Conservation (phyloP, 2,797 vertebrate species). For the Mormyrops attenuatus region DNA sequence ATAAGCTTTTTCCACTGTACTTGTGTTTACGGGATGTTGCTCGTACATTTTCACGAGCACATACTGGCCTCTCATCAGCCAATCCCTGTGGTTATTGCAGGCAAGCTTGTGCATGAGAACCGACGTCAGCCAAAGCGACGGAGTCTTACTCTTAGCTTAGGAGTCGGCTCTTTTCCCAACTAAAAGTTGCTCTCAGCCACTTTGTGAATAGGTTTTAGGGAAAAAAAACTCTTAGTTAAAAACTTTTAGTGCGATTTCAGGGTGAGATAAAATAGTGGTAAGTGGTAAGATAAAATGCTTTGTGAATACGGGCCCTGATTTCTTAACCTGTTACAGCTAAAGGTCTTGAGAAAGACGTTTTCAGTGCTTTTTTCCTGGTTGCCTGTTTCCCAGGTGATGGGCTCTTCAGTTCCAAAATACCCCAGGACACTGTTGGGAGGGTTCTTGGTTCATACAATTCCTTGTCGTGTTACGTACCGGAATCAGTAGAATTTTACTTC, state of each 20-base stretch:
- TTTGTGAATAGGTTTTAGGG: neutral
- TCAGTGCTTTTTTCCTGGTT: neutral
- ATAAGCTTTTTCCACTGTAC: neutral
- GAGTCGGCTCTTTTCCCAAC: neutral
- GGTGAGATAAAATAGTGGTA: no score
- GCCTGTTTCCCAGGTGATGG: conserved; percentile 1
- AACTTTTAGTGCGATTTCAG: neutral
- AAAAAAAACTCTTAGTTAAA: neutral
- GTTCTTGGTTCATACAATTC: neutral
- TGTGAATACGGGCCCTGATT: neutral
- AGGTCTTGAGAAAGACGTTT: neutral
- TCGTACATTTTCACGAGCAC: neutral
- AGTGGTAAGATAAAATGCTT: neutral
- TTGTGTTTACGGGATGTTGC: neutral
- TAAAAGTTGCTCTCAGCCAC: neutral
- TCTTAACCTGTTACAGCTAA: neutral
- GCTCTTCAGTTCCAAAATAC: neutral
- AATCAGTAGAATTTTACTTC: neutral
- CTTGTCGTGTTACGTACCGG: neutral
- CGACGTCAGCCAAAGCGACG: neutral
- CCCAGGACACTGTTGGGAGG: neutral
- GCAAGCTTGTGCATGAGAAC: neutral
- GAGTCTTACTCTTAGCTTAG: neutral
- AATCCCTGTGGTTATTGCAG: neutral
- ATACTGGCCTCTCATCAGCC: neutral